Evolutionary conservation across 2,797 vertebrate genomes (phyloP).

Genomic region (Hephaestus fuliginosus): DNA sequence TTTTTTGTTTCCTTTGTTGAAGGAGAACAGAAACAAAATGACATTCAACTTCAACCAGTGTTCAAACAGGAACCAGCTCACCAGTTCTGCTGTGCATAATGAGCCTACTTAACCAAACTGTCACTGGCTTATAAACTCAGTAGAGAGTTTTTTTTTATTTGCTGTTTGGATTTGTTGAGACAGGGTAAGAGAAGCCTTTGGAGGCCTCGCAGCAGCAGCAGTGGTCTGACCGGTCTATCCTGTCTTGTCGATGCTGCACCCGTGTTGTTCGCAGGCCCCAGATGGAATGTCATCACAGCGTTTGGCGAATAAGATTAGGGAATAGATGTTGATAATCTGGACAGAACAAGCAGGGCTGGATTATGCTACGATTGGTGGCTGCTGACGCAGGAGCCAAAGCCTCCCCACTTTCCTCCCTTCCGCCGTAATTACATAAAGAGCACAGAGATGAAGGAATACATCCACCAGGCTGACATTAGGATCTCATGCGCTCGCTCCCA

Average conservation of each 20-base stretch:
- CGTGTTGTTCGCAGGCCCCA: slow-evolving; percentile 54
- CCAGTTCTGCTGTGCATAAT: slow-evolving; percentile 9
- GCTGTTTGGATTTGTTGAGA: slow-evolving; percentile 57
- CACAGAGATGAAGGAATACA: slow-evolving; percentile 70
- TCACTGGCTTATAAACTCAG: not conserved
- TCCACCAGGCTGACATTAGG: slow-evolving; percentile 43
- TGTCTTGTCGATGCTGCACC: slow-evolving; percentile 42
- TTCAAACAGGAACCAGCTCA: slow-evolving; percentile 40
- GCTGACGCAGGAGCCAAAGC: slow-evolving; percentile 71
- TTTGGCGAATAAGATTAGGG: slow-evolving; percentile 75
- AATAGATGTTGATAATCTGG: slow-evolving; percentile 82
- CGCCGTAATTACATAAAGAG: slow-evolving; percentile 73
- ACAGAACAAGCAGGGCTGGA: slow-evolving; percentile 75
- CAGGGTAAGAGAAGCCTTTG: slow-evolving; percentile 36
- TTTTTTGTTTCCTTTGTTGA: slow-evolving; percentile 21
- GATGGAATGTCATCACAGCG: slow-evolving; percentile 72
- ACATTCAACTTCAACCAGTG: not conserved
- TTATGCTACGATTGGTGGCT: slow-evolving; percentile 71
- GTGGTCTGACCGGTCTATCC: slow-evolving; percentile 58
- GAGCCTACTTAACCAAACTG: slow-evolving; percentile 7
- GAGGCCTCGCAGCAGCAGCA: slow-evolving; percentile 12
- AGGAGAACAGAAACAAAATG: slow-evolving; percentile 44
- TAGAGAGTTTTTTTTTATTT: not conserved
- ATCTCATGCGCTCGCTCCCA: slow-evolving; percentile 46
- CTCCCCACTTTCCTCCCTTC: slow-evolving; percentile 16